These are phyloP conservation scores for Caenorhabditis sp. DNA, from an alignment of 2,888 invertebrate species.

Conservation along the genomic window DNA sequence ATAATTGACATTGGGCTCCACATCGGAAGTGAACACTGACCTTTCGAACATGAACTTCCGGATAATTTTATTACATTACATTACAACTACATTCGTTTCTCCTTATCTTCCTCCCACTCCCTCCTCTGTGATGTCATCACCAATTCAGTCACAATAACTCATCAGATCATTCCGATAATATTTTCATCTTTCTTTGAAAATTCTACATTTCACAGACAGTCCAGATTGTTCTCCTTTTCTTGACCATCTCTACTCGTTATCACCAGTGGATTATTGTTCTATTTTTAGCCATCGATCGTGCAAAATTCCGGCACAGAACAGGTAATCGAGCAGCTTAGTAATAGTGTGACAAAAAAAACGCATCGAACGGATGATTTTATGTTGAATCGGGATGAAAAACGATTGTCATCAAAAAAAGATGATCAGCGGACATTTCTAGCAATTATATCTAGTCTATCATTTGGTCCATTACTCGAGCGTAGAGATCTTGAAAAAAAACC, in stretches of 20 bases:
- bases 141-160: constrained; percentile 13
- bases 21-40: neutral
- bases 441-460: too few species aligned
- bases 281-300: constrained; percentile 39
- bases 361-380: constrained; percentile 8
- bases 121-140: constrained; percentile 32
- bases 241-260: constrained; percentile 37
- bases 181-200: constrained; percentile 9
- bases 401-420: too few species aligned
- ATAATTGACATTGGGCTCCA: too few species aligned
- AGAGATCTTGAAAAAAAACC: too few species aligned
- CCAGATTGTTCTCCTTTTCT: constrained; percentile 9
- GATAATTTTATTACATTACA: constrained; percentile 19
- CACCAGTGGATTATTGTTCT: constrained; percentile 50
- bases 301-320: constrained; percentile 55
- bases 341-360: constrained; percentile 23
- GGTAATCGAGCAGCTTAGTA: constrained; percentile 42
- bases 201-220: constrained; percentile 12
- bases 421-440: too few species aligned
- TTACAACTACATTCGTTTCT: neutral
- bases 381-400: too few species aligned
- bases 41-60: constrained; percentile 28
- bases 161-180: constrained; percentile 31
- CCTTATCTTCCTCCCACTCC: constrained; percentile 26
- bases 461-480: too few species aligned